Conservation (phyloP, 2,113 vertebrate genomes). For the Onychostoma macrolepis region DNA sequence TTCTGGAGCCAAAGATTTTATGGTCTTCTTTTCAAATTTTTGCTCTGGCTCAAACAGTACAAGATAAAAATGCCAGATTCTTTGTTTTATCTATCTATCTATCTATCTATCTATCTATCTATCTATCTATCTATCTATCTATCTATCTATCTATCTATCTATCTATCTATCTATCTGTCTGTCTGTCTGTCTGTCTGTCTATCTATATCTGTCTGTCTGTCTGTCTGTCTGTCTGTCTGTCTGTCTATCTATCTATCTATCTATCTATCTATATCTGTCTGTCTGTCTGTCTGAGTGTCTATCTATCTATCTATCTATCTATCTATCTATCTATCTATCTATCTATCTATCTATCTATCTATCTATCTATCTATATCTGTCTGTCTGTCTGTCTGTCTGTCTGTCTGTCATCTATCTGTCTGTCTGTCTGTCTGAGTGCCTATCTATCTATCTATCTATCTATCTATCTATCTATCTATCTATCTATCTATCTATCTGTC, state of each 20-base stretch:
- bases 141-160: not conserved
- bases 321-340: conserved; percentile 6
- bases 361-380: not conserved
- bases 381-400: too few species aligned
- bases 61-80: not conserved
- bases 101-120: conserved; percentile 7
- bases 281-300: conserved; percentile 9
- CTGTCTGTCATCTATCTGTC: too few species aligned
- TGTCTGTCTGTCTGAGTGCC: not conserved
- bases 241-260: conserved; percentile 39
- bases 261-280: too few species aligned
- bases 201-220: too few species aligned
- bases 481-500: not conserved
- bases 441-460: not conserved
- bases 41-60: not conserved
- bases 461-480: not conserved
- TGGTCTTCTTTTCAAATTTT: conserved; percentile 32
- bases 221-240: not conserved
- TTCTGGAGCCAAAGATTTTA: conserved; percentile 61
- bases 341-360: conserved; percentile 4
- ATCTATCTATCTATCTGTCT: not conserved
- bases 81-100: not conserved
- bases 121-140: not conserved
- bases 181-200: not conserved
- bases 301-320: conserved; percentile 42